Base-by-base conservation (phyloP, 2,797 vertebrate genomes). In the Galago senegalensis region DNA sequence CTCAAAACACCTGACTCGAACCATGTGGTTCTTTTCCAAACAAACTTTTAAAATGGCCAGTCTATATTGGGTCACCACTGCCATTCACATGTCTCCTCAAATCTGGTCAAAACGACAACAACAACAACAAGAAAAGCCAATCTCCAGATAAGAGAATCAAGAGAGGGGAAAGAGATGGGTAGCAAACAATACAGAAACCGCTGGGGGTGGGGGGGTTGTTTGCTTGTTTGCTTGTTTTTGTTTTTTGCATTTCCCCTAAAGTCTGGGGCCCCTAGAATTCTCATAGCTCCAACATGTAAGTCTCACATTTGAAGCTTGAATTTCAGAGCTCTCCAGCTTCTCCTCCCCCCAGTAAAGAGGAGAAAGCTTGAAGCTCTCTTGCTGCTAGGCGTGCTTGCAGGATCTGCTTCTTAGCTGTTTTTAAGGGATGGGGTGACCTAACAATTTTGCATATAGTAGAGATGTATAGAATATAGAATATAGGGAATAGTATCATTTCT, bases 321-420 rank as follows among this genome's bases (percentile, higher is more conserved):
- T 63, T 87, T 69, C 18, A 31, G 37, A 40, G 8, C 7, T 84
- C 60, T 67, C 4, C 49, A 82, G 25, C 11, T 34, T 61, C 23
- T n/a, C 3, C 0, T 2, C 16, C 0, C 7, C 6, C 23, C 27
- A 31, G 0, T 9, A 87, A 79, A 65, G 29, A 79, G 0, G 2
- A 61, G 46, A 40, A 12, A 92, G 49, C 46, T 40, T 77, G 21
- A 63, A 11, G 9, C 5, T 69, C 20, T 27, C 18, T 61, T 16
- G 14, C 40, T 31, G 77, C 18, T 49, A 29, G 9, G 31, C 37
- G 16, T 14, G 65, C 17, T 10, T 21, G 9, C 49, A 83, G 31
- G 21, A 4, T 65, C 77, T 85, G 29, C 61, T 69, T 84, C 56
- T 53, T 75, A 77, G 29, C 5, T 34, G 17, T 37, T 69, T 72